phyloP scores from a whole-genome alignment of 1,140 invertebrate genomes.

The Zaprionus camerounensis region DNA sequence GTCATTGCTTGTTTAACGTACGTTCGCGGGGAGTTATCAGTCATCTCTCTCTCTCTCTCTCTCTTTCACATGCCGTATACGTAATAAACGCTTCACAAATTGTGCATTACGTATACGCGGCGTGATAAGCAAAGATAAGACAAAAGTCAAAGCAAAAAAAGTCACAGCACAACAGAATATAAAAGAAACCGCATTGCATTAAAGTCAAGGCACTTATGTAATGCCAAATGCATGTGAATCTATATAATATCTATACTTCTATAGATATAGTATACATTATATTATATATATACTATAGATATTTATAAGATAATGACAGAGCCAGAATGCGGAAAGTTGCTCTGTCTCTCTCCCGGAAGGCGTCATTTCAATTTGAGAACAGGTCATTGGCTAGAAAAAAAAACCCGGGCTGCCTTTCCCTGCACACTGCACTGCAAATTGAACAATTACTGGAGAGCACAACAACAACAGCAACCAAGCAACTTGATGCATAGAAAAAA shows the following conservation, averaged over 20 bases:
- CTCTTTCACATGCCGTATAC: conserved; percentile 60
- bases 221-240: not conserved
- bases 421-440: conserved; percentile 3
- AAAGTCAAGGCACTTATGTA: conserved; percentile 17
- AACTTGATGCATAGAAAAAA: conserved; percentile 6
- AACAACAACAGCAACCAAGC: not conserved
- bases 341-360: conserved; percentile 10
- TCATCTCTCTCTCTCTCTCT: conserved; percentile 3
- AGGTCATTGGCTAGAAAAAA: conserved; percentile 29
- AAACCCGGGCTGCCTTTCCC: not conserved
- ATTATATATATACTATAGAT: not conserved
- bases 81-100: conserved; percentile 44
- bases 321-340: conserved; percentile 24
- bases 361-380: conserved; percentile 29
- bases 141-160: not conserved
- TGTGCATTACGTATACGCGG: conserved; percentile 69
- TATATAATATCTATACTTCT: not conserved
- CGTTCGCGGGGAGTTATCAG: conserved; percentile 13
- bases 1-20: conserved; percentile 8
- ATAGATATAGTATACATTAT: not conserved
- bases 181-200: conserved; percentile 31
- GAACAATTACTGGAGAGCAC: conserved; percentile 10
- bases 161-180: not conserved
- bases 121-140: conserved; percentile 52
- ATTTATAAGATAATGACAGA: not conserved